Evolutionary conservation across 2,888 invertebrate genomes (phyloP), one percentile per base, ranked within the genome.

Genomic region (Diogma glabrata): DNA sequence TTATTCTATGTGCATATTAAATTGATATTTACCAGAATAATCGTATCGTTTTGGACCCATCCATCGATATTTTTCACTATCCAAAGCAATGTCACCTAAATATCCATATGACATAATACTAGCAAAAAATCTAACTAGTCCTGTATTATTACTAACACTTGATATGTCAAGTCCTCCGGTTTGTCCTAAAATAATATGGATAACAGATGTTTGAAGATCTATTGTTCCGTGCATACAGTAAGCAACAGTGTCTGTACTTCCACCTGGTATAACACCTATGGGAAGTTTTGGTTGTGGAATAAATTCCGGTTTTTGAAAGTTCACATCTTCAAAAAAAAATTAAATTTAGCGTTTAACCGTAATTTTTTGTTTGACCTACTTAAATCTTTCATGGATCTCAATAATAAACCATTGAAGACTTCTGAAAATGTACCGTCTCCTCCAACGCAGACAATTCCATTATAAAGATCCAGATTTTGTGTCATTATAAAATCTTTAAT

Each of bases 361-460:
- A n/a, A n/a, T n/a, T n/a, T n/a, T n/a, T n/a, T n/a, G 19, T 19
- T 9, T 67, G 4, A 71, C 71, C 61, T 75, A 74, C 60, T 60
- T 12, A 61, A 50, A 51, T 69, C 69, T 19, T 61, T 61, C 54
- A 69, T 66, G 1, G 63, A 60, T n/a, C 85, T 84, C 75, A 75
- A 52, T 72, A 73, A 71, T 46, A 87, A 66, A 1, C 88, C 87
- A 64, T 87, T 86, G 56, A 81, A 78, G 23, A 89, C 74, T 69
- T 91, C 91, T 7, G 86, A 81, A 59, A 88, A 84, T 40, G 89
- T 87, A 1, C 91, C 91, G 67, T 92, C 91, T 1, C 91, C 91
- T 1, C 91, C 91, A 8, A 91, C 83, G 65, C 85, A 84, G 16
- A 84, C 81, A 17, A 89, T 74, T 1, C 84, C 86, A 70, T 82